These are phyloP conservation scores for Megalopta genalis DNA, from an alignment of 1,140 invertebrate species.

Conservation along the genomic window DNA sequence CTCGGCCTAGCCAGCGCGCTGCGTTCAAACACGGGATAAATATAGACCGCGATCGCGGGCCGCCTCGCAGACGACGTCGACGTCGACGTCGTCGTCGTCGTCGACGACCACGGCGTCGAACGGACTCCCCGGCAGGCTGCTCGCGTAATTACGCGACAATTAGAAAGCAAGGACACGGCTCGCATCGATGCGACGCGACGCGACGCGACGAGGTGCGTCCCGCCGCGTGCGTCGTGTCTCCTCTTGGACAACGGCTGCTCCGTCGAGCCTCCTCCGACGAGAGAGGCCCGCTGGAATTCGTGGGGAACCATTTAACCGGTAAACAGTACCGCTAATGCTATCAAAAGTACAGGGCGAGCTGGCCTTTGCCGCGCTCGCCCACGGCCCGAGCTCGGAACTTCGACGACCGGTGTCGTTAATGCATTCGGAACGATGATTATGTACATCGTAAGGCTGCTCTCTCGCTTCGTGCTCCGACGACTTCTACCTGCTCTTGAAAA, in stretches of 20 bases:
- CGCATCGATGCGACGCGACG: conserved; percentile 1
- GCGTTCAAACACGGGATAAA: conserved; percentile 54
- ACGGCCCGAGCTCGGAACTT: conserved; percentile 15
- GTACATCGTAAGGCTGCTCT: neutral
- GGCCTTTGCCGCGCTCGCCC: neutral
- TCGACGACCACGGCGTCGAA: conserved; percentile 21
- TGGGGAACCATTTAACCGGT: conserved; percentile 18
- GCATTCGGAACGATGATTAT: conserved; percentile 19
- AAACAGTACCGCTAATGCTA: conserved; percentile 38
- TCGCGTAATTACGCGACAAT: conserved; percentile 63
- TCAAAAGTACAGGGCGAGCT: conserved; percentile 24
- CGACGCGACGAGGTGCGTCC: neutral
- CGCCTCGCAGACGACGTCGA: conserved; percentile 35
- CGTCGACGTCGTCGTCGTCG: neutral
- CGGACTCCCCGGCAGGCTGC: conserved; percentile 28
- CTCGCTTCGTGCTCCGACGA: no score
- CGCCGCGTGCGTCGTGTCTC: no score
- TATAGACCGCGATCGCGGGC: conserved; percentile 52
- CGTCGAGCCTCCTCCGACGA: neutral
- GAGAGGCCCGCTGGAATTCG: conserved; percentile 10
- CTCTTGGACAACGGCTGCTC: neutral
- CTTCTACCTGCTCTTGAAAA: no score
- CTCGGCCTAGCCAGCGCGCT: neutral
- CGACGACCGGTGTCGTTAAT: neutral
- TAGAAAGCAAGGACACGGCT: conserved; percentile 66